Conservation (phyloP, 2,797 vertebrate genomes). For the Tiaroga cobitis region DNA sequence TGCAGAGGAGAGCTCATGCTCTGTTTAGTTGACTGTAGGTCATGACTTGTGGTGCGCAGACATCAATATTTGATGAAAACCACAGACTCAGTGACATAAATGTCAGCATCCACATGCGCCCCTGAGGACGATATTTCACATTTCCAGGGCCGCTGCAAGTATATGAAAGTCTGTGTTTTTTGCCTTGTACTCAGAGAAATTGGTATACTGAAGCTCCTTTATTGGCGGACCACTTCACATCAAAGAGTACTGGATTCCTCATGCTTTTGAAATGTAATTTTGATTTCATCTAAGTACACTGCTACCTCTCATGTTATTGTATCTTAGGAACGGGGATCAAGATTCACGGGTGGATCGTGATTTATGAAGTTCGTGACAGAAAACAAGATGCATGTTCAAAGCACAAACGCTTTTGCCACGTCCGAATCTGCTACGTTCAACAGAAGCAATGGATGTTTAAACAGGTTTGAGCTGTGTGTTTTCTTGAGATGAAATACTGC, state of each 20-base stretch:
- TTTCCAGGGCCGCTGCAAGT: not conserved
- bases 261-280: slow-evolving; percentile 49
- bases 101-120: slow-evolving; percentile 12
- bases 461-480: not conserved
- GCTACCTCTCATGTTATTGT: slow-evolving; percentile 8
- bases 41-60: slow-evolving; percentile 23
- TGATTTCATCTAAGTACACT: slow-evolving; percentile 45
- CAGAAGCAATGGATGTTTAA: slow-evolving; percentile 10
- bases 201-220: slow-evolving; percentile 31
- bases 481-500: not conserved
- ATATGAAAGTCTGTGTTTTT: not conserved
- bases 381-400: not conserved
- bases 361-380: not conserved
- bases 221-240: slow-evolving; percentile 46
- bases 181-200: slow-evolving; percentile 36
- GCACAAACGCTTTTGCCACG: not conserved
- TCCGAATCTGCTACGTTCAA: slow-evolving; percentile 13
- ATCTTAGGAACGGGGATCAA: slow-evolving; percentile 21
- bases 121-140: slow-evolving; percentile 17
- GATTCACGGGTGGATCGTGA: slow-evolving; percentile 28
- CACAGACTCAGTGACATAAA: slow-evolving; percentile 37
- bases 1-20: not conserved
- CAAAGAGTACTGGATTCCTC: slow-evolving; percentile 32
- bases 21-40: slow-evolving; percentile 6
- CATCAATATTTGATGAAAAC: slow-evolving; percentile 44